A percentile compares a stretch with the other conserved stretches of the same genome.
Evolutionary conservation across 2,113 vertebrate genomes (phyloP).

Genomic region (Oncorhynchus tshawytscha): DNA sequence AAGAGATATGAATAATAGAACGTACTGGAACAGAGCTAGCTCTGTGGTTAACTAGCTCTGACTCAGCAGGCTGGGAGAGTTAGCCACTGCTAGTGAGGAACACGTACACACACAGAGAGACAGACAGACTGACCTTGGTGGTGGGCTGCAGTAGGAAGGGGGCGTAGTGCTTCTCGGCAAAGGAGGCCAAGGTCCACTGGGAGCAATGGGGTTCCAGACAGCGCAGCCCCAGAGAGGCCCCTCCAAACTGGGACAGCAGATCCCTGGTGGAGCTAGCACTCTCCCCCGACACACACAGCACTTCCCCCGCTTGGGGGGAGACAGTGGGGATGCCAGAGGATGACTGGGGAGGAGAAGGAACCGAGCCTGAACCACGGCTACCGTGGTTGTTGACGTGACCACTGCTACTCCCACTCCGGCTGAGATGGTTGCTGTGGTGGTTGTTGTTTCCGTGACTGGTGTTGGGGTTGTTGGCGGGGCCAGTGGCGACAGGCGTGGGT

Average conservation of each 20-base stretch:
- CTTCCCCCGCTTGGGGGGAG: constrained; percentile 48
- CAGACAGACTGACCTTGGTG: constrained; percentile 84
- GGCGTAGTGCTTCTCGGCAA: constrained; percentile 95
- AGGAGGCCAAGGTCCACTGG: constrained; percentile 93
- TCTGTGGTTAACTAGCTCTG: not conserved
- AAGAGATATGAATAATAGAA: constrained; percentile 8
- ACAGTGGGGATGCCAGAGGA: constrained; percentile 41
- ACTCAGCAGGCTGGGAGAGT: not conserved
- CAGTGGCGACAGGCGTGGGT: constrained; percentile 8
- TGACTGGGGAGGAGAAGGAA: constrained; percentile 19
- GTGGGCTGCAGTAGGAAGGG: constrained; percentile 91
- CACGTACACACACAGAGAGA: not conserved
- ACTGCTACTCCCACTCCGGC: constrained; percentile 19
- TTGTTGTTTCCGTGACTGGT: constrained; percentile 29
- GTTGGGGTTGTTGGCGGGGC: not conserved
- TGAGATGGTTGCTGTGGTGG: constrained; percentile 49
- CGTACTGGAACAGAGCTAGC: not conserved
- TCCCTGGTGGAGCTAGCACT: constrained; percentile 91
- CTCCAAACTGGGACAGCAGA: constrained; percentile 82
- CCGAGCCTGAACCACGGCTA: constrained; percentile 24
- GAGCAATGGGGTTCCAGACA: constrained; percentile 87
- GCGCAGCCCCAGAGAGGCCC: constrained; percentile 61
- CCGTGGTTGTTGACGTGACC: constrained; percentile 44
- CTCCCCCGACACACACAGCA: constrained; percentile 62
- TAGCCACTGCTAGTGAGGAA: not conserved